These are phyloP conservation scores for Romanomermis culicivorax DNA, from an alignment of 2,888 invertebrate species.

Conservation along the genomic window DNA sequence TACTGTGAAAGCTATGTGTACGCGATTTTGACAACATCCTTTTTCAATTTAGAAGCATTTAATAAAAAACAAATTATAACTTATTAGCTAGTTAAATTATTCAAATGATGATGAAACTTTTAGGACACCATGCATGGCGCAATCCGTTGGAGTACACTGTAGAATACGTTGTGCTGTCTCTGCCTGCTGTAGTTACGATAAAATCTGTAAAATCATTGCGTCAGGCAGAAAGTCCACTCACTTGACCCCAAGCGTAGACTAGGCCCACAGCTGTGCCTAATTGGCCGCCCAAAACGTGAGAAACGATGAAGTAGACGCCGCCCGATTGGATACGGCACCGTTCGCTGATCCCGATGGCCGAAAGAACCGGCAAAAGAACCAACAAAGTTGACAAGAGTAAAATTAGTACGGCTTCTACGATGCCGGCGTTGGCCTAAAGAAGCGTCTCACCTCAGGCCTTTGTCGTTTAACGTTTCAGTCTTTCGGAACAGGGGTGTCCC, in stretches of 20 bases:
- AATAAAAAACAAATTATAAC: no score
- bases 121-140: no score
- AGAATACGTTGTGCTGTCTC: no score
- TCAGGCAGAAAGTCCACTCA: constrained; percentile 29
- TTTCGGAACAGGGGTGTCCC: neutral
- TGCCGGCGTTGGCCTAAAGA: constrained; percentile 36
- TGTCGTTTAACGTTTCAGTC: neutral
- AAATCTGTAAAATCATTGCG: no score
- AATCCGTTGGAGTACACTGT: no score
- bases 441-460: neutral
- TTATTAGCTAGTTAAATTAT: no score
- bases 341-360: constrained; percentile 88
- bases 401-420: constrained; percentile 33
- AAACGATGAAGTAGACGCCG: constrained; percentile 84
- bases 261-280: constrained; percentile 78
- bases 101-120: no score
- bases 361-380: constrained; percentile 70
- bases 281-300: constrained; percentile 75
- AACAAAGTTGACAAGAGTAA: constrained; percentile 48
- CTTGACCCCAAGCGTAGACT: constrained; percentile 87
- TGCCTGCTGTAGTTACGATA: no score
- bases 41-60: no score
- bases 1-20: no score
- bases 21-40: no score
- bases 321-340: constrained; percentile 81